Evolutionary conservation across 2,797 vertebrate species (phyloP).

Genomic region (Sternotherus odoratus): DNA sequence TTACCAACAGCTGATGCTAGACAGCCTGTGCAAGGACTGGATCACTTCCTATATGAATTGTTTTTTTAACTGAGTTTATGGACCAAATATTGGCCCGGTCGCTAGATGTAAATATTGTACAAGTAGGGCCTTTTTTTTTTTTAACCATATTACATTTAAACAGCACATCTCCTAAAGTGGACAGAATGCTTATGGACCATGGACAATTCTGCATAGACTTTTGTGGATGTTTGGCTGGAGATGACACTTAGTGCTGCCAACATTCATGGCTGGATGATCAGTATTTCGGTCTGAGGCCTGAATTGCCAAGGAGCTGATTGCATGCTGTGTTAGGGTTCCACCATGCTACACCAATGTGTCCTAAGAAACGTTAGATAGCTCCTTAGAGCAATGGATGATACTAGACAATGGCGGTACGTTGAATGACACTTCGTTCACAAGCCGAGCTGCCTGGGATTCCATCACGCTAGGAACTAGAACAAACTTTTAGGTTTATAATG

Average conservation of each 20-base stretch:
- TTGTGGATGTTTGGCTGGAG: slow-evolving; percentile 63
- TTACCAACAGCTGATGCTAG: slow-evolving; percentile 93
- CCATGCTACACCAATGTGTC: not conserved
- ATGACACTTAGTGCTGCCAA: slow-evolving; percentile 50
- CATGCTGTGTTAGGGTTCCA: slow-evolving; percentile 20
- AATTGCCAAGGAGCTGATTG: not conserved
- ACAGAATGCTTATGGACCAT: slow-evolving; percentile 56
- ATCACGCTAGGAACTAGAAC: slow-evolving; percentile 38
- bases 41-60: slow-evolving; percentile 67
- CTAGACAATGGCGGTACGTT: slow-evolving; percentile 10
- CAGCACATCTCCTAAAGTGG: slow-evolving; percentile 76
- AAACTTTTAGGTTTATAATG: slow-evolving; percentile 36
- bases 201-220: slow-evolving; percentile 63
- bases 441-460: slow-evolving; percentile 10
- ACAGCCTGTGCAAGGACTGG: slow-evolving; percentile 62
- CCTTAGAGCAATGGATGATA: not conserved
- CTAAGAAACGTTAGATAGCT: slow-evolving; percentile 4
- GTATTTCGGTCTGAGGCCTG: slow-evolving; percentile 18
- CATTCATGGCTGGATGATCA: slow-evolving; percentile 64
- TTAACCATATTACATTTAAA: slow-evolving; percentile 72
- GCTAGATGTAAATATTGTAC: slow-evolving; percentile 79
- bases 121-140: slow-evolving; percentile 62
- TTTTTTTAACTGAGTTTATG: slow-evolving; percentile 75
- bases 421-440: slow-evolving; percentile 1
- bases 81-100: slow-evolving; percentile 71